A percentile compares a stretch with the other conserved stretches of the same genome.
Evolutionary conservation across 2,797 vertebrate genomes (phyloP).

Genomic region (Phrynocephalus forsythii): DNA sequence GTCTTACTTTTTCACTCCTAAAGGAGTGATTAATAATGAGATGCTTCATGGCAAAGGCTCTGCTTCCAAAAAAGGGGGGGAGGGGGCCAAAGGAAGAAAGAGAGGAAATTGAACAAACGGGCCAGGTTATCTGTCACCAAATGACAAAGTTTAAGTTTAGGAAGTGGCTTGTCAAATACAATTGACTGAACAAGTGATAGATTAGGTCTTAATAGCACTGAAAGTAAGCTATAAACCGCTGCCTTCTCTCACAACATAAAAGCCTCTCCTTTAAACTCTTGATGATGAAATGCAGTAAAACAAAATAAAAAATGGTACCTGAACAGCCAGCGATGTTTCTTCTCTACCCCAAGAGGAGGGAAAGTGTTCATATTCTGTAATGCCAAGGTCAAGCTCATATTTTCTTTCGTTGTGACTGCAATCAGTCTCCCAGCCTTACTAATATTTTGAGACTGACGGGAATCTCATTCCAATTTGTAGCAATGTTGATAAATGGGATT

Average conservation of each 20-base stretch:
- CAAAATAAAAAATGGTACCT: constrained; percentile 57
- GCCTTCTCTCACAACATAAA: constrained; percentile 78
- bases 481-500: constrained; percentile 25
- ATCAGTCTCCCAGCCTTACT: constrained; percentile 12
- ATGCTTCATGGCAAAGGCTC: constrained; percentile 70
- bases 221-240: constrained; percentile 79
- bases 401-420: constrained; percentile 38
- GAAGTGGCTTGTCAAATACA: constrained; percentile 82
- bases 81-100: constrained; percentile 4
- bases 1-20: constrained; percentile 60
- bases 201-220: constrained; percentile 83
- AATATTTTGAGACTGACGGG: constrained; percentile 48
- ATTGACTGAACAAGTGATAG: constrained; percentile 80
- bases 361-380: constrained; percentile 40
- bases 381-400: constrained; percentile 60
- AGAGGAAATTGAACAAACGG: constrained; percentile 81
- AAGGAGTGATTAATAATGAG: constrained; percentile 82
- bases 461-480: constrained; percentile 8
- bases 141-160: constrained; percentile 84
- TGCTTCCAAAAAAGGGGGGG: constrained; percentile 45
- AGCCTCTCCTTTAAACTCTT: constrained; percentile 68
- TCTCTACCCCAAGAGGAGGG: constrained; percentile 19
- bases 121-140: constrained; percentile 80
- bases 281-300: constrained; percentile 62
- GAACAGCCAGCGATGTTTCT: constrained; percentile 38